phyloP scores from a whole-genome alignment of 2,888 invertebrate species.

The Cyaniris semiargus region DNA sequence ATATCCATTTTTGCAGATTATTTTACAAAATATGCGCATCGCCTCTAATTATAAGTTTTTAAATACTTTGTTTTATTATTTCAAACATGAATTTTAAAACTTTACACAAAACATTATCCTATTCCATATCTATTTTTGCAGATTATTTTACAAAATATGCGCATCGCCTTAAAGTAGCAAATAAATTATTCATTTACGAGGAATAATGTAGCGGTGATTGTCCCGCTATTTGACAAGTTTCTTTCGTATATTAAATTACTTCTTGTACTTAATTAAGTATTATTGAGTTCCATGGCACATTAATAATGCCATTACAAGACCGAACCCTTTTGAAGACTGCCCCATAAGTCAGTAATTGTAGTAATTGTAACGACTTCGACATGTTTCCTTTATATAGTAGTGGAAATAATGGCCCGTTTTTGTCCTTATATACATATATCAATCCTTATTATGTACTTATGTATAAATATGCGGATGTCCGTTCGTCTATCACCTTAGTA shows the following conservation, averaged over 20 bases:
- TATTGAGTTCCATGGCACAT: conserved; percentile 7
- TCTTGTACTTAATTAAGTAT: conserved; percentile 17
- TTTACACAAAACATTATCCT: too few relatives aligned
- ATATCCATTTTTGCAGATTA: too few relatives aligned
- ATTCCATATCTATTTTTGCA: too few relatives aligned
- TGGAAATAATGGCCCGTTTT: neutral
- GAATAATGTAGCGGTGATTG: neutral
- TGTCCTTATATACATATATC: neutral
- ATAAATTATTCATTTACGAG: conserved; percentile 19
- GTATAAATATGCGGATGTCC: neutral
- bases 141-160: neutral
- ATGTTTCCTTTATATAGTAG: neutral
- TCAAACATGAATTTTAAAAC: too few relatives aligned
- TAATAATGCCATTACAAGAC: conserved; percentile 19
- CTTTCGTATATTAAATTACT: conserved; percentile 27
- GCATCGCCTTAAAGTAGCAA: conserved; percentile 2
- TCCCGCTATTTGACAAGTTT: neutral
- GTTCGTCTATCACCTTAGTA: neutral
- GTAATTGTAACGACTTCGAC: conserved; percentile 17
- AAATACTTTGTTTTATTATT: too few relatives aligned
- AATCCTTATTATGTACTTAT: neutral
- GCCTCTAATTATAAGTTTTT: too few relatives aligned
- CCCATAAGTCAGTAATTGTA: conserved; percentile 7
- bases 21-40: neutral
- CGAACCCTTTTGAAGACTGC: conserved; percentile 7